These are phyloP conservation scores for Eupeodes luniger DNA, from an alignment of 2,888 invertebrate species.

Conservation along the genomic window DNA sequence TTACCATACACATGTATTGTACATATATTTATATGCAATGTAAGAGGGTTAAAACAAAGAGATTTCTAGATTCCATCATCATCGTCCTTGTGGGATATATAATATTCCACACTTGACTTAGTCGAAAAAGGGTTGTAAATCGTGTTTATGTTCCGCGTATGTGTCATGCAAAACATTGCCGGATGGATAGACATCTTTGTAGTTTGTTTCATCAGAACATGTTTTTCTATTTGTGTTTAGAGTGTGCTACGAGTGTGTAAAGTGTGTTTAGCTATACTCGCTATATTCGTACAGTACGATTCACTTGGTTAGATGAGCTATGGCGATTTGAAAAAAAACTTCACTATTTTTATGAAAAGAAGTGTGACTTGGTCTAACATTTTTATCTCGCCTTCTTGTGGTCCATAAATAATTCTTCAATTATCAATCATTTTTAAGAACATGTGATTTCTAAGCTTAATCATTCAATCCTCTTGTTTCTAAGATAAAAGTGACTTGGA, in stretches of 20 bases:
- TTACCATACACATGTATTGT: too few species aligned
- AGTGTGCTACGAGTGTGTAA: too few species aligned
- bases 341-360: too few species aligned
- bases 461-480: too few species aligned
- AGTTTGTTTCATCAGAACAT: slow-evolving; percentile 2
- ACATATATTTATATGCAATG: too few species aligned
- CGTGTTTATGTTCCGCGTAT: slow-evolving; percentile 55
- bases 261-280: neutral
- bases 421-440: too few species aligned
- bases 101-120: slow-evolving; percentile 73
- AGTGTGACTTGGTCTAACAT: too few species aligned
- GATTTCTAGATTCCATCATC: slow-evolving; percentile 16
- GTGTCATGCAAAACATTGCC: slow-evolving; percentile 54
- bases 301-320: neutral
- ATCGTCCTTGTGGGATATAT: slow-evolving; percentile 35
- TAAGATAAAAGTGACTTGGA: too few species aligned
- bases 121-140: slow-evolving; percentile 52
- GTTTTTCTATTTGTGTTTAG: neutral
- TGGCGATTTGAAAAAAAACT: neutral
- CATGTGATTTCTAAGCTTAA: too few species aligned
- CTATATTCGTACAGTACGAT: neutral
- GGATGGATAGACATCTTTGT: slow-evolving; percentile 36
- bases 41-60: slow-evolving; percentile 64
- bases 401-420: too few species aligned
- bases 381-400: too few species aligned